Base-by-base conservation (phyloP, 2,888 invertebrate genomes). In the Heliconius sara region DNA sequence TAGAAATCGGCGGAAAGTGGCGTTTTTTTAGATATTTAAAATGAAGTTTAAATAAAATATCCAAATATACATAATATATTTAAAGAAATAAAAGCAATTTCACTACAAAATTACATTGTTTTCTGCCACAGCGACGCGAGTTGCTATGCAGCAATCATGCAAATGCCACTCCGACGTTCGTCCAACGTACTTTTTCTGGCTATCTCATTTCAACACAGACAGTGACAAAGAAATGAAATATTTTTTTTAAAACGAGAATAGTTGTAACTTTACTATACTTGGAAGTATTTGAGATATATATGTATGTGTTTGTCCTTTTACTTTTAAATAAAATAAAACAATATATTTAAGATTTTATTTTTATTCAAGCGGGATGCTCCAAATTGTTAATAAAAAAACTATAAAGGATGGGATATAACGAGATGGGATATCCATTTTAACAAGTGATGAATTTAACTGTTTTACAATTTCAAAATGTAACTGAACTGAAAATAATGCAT, bases 141-240 rank as follows among this genome's bases (percentile, higher is more conserved):
- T 30, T 43, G 43, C 43, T 60, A 52, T 60, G 63, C 57, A 43
- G 79, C 79, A 75, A 79, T 79, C 79, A 79, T 79, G 79, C 67
- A 79, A 79, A 75, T 75, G 79, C 75, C 19, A 75, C 75, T 63
- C 78, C 30, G 73, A 57, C 79, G 63, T 60, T 75, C 74, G 73
- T 74, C 63, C 66, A 34, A 52, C 52, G 78, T 78, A 66, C 68
- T 63, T 79, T 79, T 79, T 79, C 78, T 63, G 74, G 63, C 74
- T 75, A 74, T 79, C 68, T 79, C 74, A 74, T 79, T 75, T 60
- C 63, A 75, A 63, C 66, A 65, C 60, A 74, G 78, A 75, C 79
- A 70, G 74, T 77, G 63, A 76, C 73, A 77, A 80, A 80, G 60
- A 74, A 66, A 77, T 80, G 73, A 77, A 74, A 80, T 65, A 70